Percentiles rank a stretch among this genome's conserved stretches.
phyloP scores from a whole-genome alignment of 2,888 invertebrate genomes.

The Heliconius cydno region DNA sequence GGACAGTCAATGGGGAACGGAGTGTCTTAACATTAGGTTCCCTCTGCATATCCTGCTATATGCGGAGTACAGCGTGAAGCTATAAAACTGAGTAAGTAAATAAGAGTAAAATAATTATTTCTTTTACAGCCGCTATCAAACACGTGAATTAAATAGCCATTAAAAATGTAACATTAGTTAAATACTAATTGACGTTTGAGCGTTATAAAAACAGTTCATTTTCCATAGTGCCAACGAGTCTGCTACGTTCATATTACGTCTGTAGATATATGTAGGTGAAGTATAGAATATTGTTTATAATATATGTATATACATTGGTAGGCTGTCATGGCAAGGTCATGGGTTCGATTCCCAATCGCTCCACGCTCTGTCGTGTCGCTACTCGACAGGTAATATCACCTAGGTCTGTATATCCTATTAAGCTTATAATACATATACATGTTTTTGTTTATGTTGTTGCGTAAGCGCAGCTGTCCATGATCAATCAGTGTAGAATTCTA shows the following conservation, averaged over 20 bases:
- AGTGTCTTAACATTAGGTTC: neutral
- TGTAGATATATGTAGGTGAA: neutral
- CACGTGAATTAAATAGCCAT: neutral
- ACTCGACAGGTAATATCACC: too few relatives aligned
- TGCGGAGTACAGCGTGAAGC: neutral
- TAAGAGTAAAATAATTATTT: neutral
- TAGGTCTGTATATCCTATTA: too few relatives aligned
- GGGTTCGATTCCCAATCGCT: neutral
- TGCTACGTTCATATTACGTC: neutral
- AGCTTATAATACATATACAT: neutral
- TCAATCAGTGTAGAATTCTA: neutral
- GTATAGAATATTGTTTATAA: neutral
- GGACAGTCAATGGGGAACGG: neutral
- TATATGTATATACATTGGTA: too few relatives aligned
- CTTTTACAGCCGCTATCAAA: neutral
- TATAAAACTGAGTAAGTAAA: neutral
- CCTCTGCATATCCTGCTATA: neutral
- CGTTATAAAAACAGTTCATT: neutral
- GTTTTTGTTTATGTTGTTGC: neutral
- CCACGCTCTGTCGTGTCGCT: neutral
- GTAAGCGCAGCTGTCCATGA: neutral
- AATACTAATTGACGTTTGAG: neutral
- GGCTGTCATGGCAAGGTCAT: neutral
- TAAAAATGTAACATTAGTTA: neutral
- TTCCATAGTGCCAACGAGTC: constrained; percentile 5